Percentiles rank a stretch among this genome's conserved stretches.
Conservation (phyloP, 2,113 vertebrate genomes). For the zebrafish (Danio rerio) region GRCz12tu NC_133180.1:15894501-15895000, state of each 20-base stretch:
- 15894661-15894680: conserved; percentile 16
- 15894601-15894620: not conserved
- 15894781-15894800: conserved; percentile 14
- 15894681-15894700: conserved; percentile 18
- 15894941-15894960: not conserved
- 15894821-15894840: conserved; percentile 12
- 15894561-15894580: too few relatives aligned
- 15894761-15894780: conserved; percentile 34
- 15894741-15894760: conserved; percentile 47
- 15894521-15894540: too few relatives aligned
- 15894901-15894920: not conserved
- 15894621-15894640: not conserved
- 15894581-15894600: too few relatives aligned
- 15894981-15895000: too few relatives aligned
- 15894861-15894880: not conserved
- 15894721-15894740: conserved; percentile 7
- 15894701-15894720: conserved; percentile 23
- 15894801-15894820: not conserved
- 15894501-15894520: too few relatives aligned
- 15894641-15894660: conserved; percentile 1
- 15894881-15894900: conserved; percentile 7
- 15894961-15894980: not conserved
- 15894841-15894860: conserved; percentile 5
- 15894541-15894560: too few relatives aligned
- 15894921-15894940: conserved; percentile 4